Percentiles rank a stretch among this genome's conserved stretches.
phyloP scores from a whole-genome alignment of 2,888 invertebrate species.

The Lepidochrysops patricia region DNA sequence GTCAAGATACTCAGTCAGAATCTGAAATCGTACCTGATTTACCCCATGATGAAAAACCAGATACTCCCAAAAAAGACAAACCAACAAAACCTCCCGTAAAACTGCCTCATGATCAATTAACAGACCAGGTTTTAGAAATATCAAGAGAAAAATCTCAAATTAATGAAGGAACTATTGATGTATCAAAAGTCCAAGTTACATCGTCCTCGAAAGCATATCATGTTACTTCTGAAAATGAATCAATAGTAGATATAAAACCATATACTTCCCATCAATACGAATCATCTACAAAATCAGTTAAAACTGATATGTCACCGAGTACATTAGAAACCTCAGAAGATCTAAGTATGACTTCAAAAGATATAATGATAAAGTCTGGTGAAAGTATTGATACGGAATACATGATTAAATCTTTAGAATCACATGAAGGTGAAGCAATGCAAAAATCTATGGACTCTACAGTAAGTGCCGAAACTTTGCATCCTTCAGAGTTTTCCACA shows the following conservation, averaged over 20 bases:
- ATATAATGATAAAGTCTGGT: conserved; percentile 68
- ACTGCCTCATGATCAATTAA: conserved; percentile 57
- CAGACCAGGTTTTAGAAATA: conserved; percentile 65
- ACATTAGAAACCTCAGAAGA: conserved; percentile 59
- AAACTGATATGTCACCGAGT: conserved; percentile 57
- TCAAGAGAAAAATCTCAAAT: conserved; percentile 58
- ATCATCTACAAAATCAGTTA: conserved; percentile 36
- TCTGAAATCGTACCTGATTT: conserved; percentile 70
- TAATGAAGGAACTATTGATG: conserved; percentile 32
- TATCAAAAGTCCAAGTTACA: conserved; percentile 2
- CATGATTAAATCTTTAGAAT: conserved; percentile 69
- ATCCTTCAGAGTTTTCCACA: conserved; percentile 67
- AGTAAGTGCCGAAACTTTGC: conserved; percentile 68
- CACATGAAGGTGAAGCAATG: conserved; percentile 65
- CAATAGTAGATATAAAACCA: neutral
- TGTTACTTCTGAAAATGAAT: neutral
- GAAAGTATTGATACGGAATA: conserved; percentile 68
- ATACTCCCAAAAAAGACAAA: conserved; percentile 56
- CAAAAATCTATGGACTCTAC: conserved; percentile 71
- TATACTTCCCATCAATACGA: neutral
- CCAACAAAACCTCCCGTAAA: conserved; percentile 55
- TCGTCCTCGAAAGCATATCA: conserved; percentile 1
- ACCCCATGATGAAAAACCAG: conserved; percentile 59
- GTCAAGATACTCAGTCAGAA: conserved; percentile 73
- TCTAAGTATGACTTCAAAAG: conserved; percentile 57